Evolutionary conservation across 2,888 invertebrate genomes (phyloP).

Genomic region (Orthonevra nobilis): DNA sequence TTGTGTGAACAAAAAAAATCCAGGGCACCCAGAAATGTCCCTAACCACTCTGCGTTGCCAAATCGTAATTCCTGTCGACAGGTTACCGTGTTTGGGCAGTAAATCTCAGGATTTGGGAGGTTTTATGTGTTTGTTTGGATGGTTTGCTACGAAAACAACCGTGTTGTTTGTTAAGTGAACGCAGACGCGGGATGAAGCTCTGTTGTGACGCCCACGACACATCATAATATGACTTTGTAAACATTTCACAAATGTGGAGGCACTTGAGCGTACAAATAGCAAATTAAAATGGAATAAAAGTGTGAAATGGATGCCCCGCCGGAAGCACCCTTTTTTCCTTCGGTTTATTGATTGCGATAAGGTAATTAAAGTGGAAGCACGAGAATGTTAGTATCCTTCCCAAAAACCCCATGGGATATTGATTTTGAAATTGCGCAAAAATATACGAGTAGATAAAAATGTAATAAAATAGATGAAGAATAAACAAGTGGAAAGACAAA

Average conservation of each 20-base stretch:
- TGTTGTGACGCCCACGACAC: constrained; percentile 24
- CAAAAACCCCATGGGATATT: no score
- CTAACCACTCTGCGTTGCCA: no score
- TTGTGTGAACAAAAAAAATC: no score
- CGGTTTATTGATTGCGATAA: constrained; percentile 22
- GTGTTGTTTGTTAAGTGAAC: background rate
- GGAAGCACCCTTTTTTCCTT: background rate
- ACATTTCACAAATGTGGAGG: constrained; percentile 36
- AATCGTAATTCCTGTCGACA: no score
- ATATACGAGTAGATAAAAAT: no score
- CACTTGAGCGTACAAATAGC: constrained; percentile 41
- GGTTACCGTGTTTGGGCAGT: background rate
- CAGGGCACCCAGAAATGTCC: constrained; percentile 21
- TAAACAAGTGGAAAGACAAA: no score
- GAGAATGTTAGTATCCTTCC: no score
- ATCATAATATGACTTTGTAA: constrained; percentile 38
- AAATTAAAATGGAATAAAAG: constrained; percentile 46
- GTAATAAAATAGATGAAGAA: no score
- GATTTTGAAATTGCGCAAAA: no score
- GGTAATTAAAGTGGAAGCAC: constrained; percentile 32
- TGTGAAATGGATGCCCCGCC: constrained; percentile 16
- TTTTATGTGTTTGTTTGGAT: constrained; percentile 23
- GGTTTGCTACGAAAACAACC: background rate
- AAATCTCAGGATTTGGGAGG: background rate
- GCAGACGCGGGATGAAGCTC: background rate